These are phyloP conservation scores for Zaprionus ghesquierei DNA, from an alignment of 1,140 invertebrate species.

Conservation along the genomic window DNA sequence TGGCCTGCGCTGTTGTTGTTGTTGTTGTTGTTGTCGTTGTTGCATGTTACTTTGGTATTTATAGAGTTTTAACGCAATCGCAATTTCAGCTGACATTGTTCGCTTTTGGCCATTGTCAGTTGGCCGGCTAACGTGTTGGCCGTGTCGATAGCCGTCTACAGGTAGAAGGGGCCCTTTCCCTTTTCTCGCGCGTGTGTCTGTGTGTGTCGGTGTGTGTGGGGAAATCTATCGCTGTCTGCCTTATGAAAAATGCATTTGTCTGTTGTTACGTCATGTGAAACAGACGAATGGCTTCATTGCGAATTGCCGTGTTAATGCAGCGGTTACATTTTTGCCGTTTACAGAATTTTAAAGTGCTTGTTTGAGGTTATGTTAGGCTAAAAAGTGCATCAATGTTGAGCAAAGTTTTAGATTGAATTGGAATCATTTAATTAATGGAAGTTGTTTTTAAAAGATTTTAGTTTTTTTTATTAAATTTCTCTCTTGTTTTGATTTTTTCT, in stretches of 20 bases:
- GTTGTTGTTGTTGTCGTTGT: constrained; percentile 36
- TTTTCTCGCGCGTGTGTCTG: background rate
- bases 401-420: background rate
- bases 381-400: background rate
- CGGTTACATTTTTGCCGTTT: constrained; percentile 13
- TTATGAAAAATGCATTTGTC: constrained; percentile 78
- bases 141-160: constrained; percentile 63
- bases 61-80: constrained; percentile 82
- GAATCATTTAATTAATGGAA: background rate
- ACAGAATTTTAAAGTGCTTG: background rate
- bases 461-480: background rate
- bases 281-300: constrained; percentile 65
- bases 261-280: constrained; percentile 56
- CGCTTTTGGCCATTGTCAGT: constrained; percentile 63
- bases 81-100: constrained; percentile 79
- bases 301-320: constrained; percentile 48
- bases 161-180: constrained; percentile 19
- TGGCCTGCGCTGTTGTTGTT: constrained; percentile 41
- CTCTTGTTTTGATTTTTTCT: background rate
- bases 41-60: constrained; percentile 79
- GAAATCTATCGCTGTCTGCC: constrained; percentile 58
- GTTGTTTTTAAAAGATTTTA: background rate
- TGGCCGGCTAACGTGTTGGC: constrained; percentile 4
- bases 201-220: constrained; percentile 10
- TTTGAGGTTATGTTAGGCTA: background rate